Percentiles rank a stretch among this genome's conserved stretches.
These are phyloP conservation scores for Euura lappo DNA, from an alignment of 1,140 invertebrate genomes.

Conservation along the genomic window DNA sequence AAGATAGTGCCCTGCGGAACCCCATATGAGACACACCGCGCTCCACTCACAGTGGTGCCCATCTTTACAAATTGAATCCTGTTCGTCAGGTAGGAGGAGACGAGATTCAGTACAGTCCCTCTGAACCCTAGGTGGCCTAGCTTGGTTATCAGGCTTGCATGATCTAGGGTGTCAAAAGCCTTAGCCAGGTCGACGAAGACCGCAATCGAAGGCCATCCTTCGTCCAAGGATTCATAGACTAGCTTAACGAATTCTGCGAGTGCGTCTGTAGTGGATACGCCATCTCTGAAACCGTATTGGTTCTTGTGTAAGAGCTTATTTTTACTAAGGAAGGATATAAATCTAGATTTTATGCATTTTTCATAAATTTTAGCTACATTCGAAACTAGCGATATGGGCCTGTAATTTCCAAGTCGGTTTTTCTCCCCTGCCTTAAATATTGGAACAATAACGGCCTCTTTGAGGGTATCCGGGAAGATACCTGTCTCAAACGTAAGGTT, in stretches of 20 bases:
- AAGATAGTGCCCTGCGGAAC: neutral
- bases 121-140: constrained; percentile 34
- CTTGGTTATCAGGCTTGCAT: constrained; percentile 31
- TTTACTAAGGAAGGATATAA: constrained; percentile 28
- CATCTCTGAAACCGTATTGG: constrained; percentile 36
- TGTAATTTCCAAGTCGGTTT: constrained; percentile 33
- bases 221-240: neutral
- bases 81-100: constrained; percentile 31
- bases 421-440: constrained; percentile 37
- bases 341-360: constrained; percentile 32
- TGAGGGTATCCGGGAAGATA: constrained; percentile 29
- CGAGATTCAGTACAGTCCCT: constrained; percentile 25
- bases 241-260: neutral
- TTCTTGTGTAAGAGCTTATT: constrained; percentile 28
- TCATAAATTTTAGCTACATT: constrained; percentile 42
- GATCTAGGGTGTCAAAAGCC: constrained; percentile 36
- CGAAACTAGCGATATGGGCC: constrained; percentile 36
- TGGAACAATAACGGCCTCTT: constrained; percentile 33
- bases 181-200: constrained; percentile 14
- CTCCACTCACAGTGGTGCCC: neutral
- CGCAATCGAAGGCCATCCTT: neutral
- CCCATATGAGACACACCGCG: neutral
- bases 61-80: constrained; percentile 28
- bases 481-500: constrained; percentile 18
- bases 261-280: constrained; percentile 31